Percentiles rank a stretch among this genome's conserved stretches.
Evolutionary conservation across 2,888 invertebrate species (phyloP).

Genomic region (Rhimphoctona megacephalus): DNA sequence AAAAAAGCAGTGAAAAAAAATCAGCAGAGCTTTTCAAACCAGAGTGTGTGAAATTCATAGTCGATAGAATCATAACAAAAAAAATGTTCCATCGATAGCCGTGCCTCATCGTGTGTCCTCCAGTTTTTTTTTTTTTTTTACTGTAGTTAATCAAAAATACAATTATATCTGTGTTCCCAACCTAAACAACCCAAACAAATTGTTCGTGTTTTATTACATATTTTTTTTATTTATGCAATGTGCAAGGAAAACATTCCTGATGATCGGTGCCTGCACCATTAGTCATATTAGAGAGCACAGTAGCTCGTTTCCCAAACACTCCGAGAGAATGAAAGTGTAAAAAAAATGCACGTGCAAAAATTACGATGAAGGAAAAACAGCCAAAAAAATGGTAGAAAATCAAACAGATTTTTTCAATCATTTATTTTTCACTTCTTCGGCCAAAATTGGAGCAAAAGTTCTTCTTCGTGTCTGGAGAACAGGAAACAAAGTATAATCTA

Average conservation of each 20-base stretch:
- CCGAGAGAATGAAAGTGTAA: slow-evolving; percentile 5
- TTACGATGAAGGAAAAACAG: neutral
- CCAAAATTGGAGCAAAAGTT: neutral
- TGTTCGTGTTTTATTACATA: neutral
- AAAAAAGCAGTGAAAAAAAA: slow-evolving; percentile 50
- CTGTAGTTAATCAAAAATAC: slow-evolving; percentile 14
- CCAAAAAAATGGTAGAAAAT: neutral
- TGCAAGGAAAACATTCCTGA: neutral
- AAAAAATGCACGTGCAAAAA: slow-evolving; percentile 15
- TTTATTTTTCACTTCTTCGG: neutral
- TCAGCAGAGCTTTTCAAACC: slow-evolving; percentile 39
- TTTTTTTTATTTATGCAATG: neutral
- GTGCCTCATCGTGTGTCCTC: slow-evolving; percentile 53
- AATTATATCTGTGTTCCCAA: slow-evolving; percentile 1
- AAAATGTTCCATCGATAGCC: slow-evolving; percentile 32
- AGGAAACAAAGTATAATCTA: neutral
- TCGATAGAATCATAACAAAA: slow-evolving; percentile 56
- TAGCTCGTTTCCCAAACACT: slow-evolving; percentile 30
- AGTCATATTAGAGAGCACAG: slow-evolving; percentile 61
- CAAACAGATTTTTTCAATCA: neutral
- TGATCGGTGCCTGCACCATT: slow-evolving; percentile 49
- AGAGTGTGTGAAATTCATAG: slow-evolving; percentile 58
- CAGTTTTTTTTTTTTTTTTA: slow-evolving; percentile 7
- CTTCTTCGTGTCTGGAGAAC: neutral
- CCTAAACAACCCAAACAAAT: neutral